Percentiles rank a stretch among this genome's conserved stretches.
Evolutionary conservation across 1,140 invertebrate genomes (phyloP).

Genomic region (Lethocerus indicus): DNA sequence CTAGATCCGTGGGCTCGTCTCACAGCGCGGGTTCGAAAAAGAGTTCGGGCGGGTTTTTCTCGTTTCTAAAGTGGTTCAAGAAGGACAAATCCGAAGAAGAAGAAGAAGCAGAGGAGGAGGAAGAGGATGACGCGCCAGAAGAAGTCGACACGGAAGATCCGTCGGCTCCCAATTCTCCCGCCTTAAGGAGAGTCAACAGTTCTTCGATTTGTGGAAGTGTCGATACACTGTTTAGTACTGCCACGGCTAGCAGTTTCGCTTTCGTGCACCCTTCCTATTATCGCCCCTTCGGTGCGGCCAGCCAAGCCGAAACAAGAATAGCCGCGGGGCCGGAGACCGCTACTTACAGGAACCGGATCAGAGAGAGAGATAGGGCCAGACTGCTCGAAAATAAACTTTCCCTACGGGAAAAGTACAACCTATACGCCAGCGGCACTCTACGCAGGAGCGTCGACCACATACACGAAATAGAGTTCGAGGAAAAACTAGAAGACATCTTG

Average conservation of each 20-base stretch:
- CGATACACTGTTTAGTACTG: constrained; percentile 41
- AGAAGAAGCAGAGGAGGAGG: constrained; percentile 12
- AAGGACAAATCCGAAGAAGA: constrained; percentile 19
- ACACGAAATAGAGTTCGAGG: constrained; percentile 1
- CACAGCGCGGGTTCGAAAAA: constrained; percentile 10
- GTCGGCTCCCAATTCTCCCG: constrained; percentile 10
- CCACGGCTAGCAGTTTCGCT: constrained; percentile 51
- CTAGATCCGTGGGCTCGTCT: no score
- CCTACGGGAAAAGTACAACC: constrained; percentile 39
- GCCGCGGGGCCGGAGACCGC: constrained; percentile 33
- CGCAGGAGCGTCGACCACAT: constrained; percentile 15
- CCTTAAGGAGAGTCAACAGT: constrained; percentile 14
- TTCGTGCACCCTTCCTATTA: constrained; percentile 37
- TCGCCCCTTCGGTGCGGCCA: constrained; percentile 24
- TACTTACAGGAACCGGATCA: constrained; percentile 38
- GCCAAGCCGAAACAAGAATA: constrained; percentile 25
- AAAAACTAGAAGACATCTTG: constrained; percentile 14
- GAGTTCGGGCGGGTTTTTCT: constrained; percentile 25
- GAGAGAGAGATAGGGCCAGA: constrained; percentile 33
- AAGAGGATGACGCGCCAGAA: constrained; percentile 10
- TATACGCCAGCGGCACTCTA: constrained; percentile 30
- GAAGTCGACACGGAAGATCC: constrained; percentile 10
- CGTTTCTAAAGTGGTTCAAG: constrained; percentile 31
- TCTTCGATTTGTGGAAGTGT: constrained; percentile 33
- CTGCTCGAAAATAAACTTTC: constrained; percentile 37